Evolutionary conservation across 2,888 invertebrate genomes (phyloP), one percentile per base, ranked within the genome.

Genomic region (Volucella inflata): DNA sequence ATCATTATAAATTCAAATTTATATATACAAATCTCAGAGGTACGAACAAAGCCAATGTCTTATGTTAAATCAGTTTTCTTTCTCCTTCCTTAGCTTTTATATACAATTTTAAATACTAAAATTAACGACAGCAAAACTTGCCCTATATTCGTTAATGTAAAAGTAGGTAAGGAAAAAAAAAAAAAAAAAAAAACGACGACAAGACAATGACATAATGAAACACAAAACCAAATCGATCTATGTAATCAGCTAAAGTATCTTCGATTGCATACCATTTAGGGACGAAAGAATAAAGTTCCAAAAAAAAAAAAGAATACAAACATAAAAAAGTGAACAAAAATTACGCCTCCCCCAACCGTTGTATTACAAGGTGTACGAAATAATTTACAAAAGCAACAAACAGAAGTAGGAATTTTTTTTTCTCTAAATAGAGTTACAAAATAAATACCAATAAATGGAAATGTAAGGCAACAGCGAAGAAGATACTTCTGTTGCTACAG

Each of bases 391-490:
- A 57, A 59, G 8, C 9, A 55, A 16, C 17, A 17, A 51, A 40
- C 44, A 21, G n/a, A 9, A 30, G 46, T 38, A 60, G 36, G 10
- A 42, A 65, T 48, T 81, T 40, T 64, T 50, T 76, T 74, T 65
- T 62, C 50, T 42, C 74, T 65, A 77, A 82, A 76, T 67, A 67
- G 57, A 62, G 60, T 55, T 59, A 62, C 60, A 60, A 55, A 77
- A 77, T 65, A 82, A 82, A 78, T 72, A 64, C 60, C 77, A 74
- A 57, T 50, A 72, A 78, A 78, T 78, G 62, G 30, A 6, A 30
- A 30, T 30, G 6, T 42, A 57, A 64, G 78, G 68, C 62, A 74
- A 78, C 68, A 78, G 74, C 83, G 82, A 67, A 74, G 74, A 77
- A 60, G 82, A 70, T 83, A 74, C 46, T 46, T 14, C 36, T 48